Evolutionary conservation across 1,140 invertebrate species (phyloP).

Genomic region (Calephelis virginiensis): DNA sequence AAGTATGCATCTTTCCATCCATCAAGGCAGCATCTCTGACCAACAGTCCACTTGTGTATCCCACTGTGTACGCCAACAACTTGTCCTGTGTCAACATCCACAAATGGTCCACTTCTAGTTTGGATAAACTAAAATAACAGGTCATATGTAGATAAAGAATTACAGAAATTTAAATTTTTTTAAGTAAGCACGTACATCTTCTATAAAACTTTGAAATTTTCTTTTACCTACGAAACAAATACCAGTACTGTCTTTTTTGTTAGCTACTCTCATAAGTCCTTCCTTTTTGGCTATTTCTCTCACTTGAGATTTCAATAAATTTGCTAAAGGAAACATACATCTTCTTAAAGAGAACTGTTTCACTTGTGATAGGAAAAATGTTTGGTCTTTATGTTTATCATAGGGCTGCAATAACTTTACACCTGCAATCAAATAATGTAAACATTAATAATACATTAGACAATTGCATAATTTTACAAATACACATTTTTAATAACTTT

Average conservation of each 20-base stretch:
- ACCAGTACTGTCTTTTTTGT: slow-evolving; percentile 95
- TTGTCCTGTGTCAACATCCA: slow-evolving; percentile 89
- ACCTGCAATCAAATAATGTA: slow-evolving; percentile 70
- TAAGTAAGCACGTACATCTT: slow-evolving; percentile 78
- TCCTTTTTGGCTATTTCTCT: slow-evolving; percentile 87
- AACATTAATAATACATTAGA: neutral
- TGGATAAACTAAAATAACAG: slow-evolving; percentile 86
- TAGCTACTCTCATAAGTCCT: slow-evolving; percentile 86
- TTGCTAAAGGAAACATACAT: slow-evolving; percentile 95
- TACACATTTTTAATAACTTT: no score
- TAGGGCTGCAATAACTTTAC: slow-evolving; percentile 84
- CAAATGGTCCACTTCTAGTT: slow-evolving; percentile 87
- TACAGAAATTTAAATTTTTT: slow-evolving; percentile 2
- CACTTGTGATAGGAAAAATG: slow-evolving; percentile 95
- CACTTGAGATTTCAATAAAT: slow-evolving; percentile 86
- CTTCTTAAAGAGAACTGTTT: slow-evolving; percentile 85
- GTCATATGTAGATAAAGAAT: neutral
- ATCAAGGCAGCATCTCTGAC: slow-evolving; percentile 87
- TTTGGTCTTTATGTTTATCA: slow-evolving; percentile 95
- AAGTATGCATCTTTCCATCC: slow-evolving; percentile 82
- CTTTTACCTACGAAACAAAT: slow-evolving; percentile 97
- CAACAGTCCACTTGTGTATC: slow-evolving; percentile 94
- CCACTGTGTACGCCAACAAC: slow-evolving; percentile 91
- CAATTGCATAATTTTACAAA: no score
- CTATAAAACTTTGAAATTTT: slow-evolving; percentile 87